Evolutionary conservation across 2,888 invertebrate genomes (phyloP), one percentile per base, ranked within the genome.

Genomic region (Clepsis dumicolana): DNA sequence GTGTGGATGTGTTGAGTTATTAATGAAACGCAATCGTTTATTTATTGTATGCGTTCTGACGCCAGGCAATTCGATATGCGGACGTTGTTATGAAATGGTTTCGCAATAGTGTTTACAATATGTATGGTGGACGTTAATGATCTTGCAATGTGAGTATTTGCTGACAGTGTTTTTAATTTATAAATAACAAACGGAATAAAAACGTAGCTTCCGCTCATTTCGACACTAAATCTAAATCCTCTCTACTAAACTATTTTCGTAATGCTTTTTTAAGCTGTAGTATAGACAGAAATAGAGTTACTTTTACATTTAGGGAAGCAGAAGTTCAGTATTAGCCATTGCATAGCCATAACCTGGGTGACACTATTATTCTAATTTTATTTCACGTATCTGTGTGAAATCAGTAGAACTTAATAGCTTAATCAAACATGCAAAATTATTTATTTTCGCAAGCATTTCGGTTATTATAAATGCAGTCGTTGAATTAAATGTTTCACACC

Each of bases 11-110:
- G 24, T 24, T 41, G 1, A 24, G 63, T 64, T 64, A 53, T 77
- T 80, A 84, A 81, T 80, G 72, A 81, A 83, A 83, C 78, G 75
- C 77, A 82, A 82, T 82, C 79, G 80, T 82, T 78, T 75, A 74
- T 73, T 77, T 77, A 79, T 81, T 80, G 65, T 69, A 32, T 24
- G 16, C 16, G 32, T n/a, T n/a, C 32, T 1, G 48, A 21, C 48
- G 48, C 48, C 48, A 21, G 1, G 41, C 16, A 16, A 44, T 44
- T 48, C 2, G 48, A 74, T 70, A 57, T 66, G 54, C 50, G 63
- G 48, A 18, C 25, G 41, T 63, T 67, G 4, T 38, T 38, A 50
- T 57, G 67, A 50, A 57, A 67, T 41, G 12, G 21, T 48, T 48
- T 21, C 48, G 21, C 21, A 48, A 44, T 18, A 44, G 48, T 48